Percentiles rank a stretch among this genome's conserved stretches.
Conservation (phyloP, 2,797 vertebrate species). For the Halcyon leucocephala region DNA sequence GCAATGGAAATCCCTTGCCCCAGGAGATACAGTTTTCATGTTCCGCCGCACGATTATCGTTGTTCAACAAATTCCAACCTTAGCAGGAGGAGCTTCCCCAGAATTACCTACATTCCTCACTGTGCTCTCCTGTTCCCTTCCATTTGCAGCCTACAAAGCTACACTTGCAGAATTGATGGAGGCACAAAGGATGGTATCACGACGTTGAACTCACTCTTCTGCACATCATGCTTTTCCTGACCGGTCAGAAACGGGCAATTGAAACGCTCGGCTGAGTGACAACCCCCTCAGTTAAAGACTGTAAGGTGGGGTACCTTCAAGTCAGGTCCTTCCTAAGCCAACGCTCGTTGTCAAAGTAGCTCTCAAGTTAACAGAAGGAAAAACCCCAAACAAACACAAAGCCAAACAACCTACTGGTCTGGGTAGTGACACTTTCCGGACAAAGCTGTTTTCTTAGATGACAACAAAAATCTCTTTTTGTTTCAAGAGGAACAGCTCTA, state of each 20-base stretch:
- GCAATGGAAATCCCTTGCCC: background rate
- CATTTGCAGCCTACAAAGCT: background rate
- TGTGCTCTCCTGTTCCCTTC: background rate
- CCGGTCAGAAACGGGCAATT: background rate
- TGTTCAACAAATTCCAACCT: background rate
- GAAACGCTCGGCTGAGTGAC: background rate
- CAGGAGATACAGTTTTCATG: background rate
- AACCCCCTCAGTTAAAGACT: background rate
- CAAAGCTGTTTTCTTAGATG: background rate
- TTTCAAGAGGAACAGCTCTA: background rate
- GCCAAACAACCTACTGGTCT: background rate
- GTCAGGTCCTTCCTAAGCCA: background rate
- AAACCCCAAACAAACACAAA: too few species aligned
- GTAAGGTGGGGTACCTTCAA: background rate
- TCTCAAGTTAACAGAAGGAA: background rate
- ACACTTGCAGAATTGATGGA: background rate
- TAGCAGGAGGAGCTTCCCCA: background rate
- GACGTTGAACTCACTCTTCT: background rate
- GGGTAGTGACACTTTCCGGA: background rate
- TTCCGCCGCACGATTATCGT: rapidly evolving
- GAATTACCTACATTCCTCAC: background rate
- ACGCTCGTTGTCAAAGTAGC: background rate
- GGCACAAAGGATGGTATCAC: background rate
- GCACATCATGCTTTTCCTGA: background rate
- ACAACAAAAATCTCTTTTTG: background rate